These are phyloP conservation scores for Neodiprion fabricii DNA, from an alignment of 1,140 invertebrate genomes.

Conservation along the genomic window DNA sequence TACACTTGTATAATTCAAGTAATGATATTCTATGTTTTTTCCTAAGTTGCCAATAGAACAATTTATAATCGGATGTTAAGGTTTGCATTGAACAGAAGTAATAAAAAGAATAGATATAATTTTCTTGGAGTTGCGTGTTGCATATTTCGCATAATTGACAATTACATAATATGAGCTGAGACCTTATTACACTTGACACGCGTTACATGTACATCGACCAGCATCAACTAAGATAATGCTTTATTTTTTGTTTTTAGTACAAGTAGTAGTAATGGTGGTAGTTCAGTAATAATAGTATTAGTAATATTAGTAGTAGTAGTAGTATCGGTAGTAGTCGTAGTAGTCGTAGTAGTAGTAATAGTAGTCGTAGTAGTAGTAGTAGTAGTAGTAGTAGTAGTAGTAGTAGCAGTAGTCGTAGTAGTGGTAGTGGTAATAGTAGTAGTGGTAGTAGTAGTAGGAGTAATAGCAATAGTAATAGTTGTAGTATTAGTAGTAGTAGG, in stretches of 20 bases:
- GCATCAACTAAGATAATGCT: constrained; percentile 43
- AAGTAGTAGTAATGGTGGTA: constrained; percentile 27
- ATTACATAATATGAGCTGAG: not conserved
- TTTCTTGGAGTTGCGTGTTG: not conserved
- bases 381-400: constrained; percentile 25
- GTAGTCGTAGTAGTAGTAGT: constrained; percentile 23
- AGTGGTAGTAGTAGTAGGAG: constrained; percentile 31
- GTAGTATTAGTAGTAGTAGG: constrained; percentile 42
- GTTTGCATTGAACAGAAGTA: no score
- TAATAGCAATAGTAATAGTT: constrained; percentile 20
- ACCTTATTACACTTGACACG: not conserved
- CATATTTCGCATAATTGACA: not conserved
- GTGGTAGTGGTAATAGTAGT: constrained; percentile 36
- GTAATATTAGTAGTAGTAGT: constrained; percentile 37
- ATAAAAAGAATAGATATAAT: not conserved
- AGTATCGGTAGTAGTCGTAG: constrained; percentile 33
- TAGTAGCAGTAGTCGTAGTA: constrained; percentile 42
- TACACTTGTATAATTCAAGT: not conserved
- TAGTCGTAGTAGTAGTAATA: constrained; percentile 28
- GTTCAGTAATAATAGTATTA: constrained; percentile 15
- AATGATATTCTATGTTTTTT: not conserved
- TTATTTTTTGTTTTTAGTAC: constrained; percentile 47
- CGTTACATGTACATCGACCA: constrained; percentile 24
- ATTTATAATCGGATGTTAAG: not conserved
- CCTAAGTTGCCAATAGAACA: not conserved